These are phyloP conservation scores for Cordylochernes scorpioides DNA, from an alignment of 2,888 invertebrate species.

Conservation along the genomic window DNA sequence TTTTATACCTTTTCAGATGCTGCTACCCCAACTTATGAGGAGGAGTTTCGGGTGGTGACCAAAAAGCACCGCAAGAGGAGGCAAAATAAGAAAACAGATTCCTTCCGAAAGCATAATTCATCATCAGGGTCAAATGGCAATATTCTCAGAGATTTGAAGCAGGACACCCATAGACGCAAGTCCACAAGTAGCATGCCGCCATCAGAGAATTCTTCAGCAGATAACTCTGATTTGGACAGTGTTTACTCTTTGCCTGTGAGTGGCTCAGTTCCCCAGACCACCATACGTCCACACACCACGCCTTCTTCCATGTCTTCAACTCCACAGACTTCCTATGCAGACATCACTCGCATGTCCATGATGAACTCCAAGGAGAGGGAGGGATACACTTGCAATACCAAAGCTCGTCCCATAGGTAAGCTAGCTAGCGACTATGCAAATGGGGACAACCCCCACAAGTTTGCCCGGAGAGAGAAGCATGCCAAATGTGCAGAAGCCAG, in stretches of 20 bases:
- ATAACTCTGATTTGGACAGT: slow-evolving; percentile 48
- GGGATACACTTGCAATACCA: too few species aligned
- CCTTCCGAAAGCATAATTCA: slow-evolving; percentile 5
- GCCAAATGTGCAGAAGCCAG: too few species aligned
- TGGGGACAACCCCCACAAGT: too few species aligned
- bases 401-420: too few species aligned
- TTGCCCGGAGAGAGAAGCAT: too few species aligned
- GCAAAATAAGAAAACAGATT: slow-evolving; percentile 7
- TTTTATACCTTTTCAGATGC: too few species aligned
- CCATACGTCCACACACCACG: slow-evolving; percentile 17
- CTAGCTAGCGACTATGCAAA: too few species aligned
- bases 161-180: slow-evolving; percentile 25
- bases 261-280: slow-evolving; percentile 23
- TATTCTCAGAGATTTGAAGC: slow-evolving; percentile 7
- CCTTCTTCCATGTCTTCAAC: slow-evolving; percentile 20
- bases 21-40: too few species aligned
- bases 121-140: background rate
- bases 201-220: slow-evolving; percentile 48
- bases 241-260: slow-evolving; percentile 51
- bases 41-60: slow-evolving; percentile 57
- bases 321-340: slow-evolving; percentile 44
- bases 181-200: slow-evolving; percentile 53
- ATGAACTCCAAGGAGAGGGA: too few species aligned
- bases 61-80: slow-evolving; percentile 37
- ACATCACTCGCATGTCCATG: slow-evolving; percentile 34